Evolutionary conservation across 2,113 vertebrate genomes (phyloP).

Genomic region (Melanerpes aurifrons): DNA sequence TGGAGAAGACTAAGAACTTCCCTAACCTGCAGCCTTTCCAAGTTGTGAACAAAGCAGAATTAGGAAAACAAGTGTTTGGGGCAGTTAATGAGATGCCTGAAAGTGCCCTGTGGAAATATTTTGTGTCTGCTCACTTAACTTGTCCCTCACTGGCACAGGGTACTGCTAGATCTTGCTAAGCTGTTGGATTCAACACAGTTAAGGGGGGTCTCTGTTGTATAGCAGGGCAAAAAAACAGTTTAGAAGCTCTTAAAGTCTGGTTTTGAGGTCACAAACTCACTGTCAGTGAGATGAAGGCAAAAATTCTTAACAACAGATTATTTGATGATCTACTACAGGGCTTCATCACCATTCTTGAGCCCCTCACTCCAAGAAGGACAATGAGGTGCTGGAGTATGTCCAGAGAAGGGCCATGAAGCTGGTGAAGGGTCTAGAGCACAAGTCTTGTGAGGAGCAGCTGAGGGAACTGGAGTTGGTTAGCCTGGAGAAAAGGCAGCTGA

Average conservation of each 20-base stretch:
- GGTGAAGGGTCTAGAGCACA: no score
- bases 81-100: background rate
- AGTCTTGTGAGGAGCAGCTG: no score
- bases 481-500: no score
- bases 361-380: no score
- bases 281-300: background rate
- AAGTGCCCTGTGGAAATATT: background rate
- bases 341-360: background rate
- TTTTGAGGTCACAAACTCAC: background rate
- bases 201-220: fast-evolving
- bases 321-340: background rate
- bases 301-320: fast-evolving
- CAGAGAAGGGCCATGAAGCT: no score
- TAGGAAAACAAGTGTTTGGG: background rate
- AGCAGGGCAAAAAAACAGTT: no score
- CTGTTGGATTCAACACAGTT: background rate
- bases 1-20: fast-evolving
- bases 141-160: background rate
- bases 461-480: no score
- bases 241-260: background rate
- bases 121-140: background rate
- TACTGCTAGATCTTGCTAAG: fast-evolving
- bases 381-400: no score
- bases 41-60: background rate
- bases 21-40: background rate